These are phyloP conservation scores for Scaptomyza hsui DNA, from an alignment of 1,140 invertebrate genomes.

Conservation along the genomic window DNA sequence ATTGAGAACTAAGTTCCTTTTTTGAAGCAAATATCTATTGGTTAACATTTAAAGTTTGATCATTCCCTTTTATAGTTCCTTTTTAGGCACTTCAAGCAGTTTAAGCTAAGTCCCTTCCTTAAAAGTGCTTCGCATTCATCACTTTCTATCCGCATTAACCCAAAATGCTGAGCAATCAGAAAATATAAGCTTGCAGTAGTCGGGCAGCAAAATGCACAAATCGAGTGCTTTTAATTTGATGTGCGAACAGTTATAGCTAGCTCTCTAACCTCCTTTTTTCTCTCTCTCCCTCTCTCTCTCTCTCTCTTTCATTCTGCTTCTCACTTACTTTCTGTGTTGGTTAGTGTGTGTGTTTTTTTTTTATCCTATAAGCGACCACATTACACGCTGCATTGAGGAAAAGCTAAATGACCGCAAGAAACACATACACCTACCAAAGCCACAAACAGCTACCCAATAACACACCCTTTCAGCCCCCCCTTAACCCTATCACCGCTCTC, in stretches of 20 bases:
- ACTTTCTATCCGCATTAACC: too few species aligned
- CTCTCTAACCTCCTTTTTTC: neutral
- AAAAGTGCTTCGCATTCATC: too few species aligned
- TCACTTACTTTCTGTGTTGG: too few species aligned
- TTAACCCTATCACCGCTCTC: neutral
- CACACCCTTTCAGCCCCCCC: neutral
- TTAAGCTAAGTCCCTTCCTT: too few species aligned
- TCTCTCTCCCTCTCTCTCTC: neutral
- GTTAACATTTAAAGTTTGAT: too few species aligned
- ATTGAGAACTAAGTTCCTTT: too few species aligned
- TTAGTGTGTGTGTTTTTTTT: slow-evolving; percentile 19
- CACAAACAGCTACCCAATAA: slow-evolving; percentile 24
- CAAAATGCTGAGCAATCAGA: too few species aligned
- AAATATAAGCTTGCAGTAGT: too few species aligned
- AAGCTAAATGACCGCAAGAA: slow-evolving; percentile 78
- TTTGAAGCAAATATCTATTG: too few species aligned
- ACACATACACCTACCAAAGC: slow-evolving; percentile 62
- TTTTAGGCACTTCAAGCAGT: too few species aligned
- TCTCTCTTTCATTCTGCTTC: too few species aligned
- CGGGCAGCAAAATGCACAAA: slow-evolving; percentile 10
- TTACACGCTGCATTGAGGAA: slow-evolving; percentile 79
- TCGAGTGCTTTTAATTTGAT: slow-evolving; percentile 42
- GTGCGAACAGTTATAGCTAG: slow-evolving; percentile 2
- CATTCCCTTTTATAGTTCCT: too few species aligned
- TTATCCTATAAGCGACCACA: slow-evolving; percentile 73